A percentile compares a stretch with the other conserved stretches of the same genome.
phyloP scores from a whole-genome alignment of 2,797 vertebrate genomes.

The Taeniopygia guttata region DNA sequence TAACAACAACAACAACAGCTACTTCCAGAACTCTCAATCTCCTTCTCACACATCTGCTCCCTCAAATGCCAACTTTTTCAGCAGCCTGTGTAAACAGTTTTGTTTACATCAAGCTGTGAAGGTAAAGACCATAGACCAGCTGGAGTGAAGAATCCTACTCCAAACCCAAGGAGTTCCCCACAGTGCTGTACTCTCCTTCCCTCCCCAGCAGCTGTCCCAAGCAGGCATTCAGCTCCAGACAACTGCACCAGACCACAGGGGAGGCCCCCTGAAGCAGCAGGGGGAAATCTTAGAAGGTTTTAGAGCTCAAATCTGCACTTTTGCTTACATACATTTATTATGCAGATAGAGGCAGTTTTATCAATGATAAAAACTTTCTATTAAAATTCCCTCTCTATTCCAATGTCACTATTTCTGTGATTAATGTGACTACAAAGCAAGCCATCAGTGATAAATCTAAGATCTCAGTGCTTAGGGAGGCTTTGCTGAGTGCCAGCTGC shows the following conservation, averaged over 20 bases:
- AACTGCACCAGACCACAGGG: background rate
- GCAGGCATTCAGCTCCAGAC: background rate
- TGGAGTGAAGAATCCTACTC: background rate
- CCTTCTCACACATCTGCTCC: background rate
- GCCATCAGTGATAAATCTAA: background rate
- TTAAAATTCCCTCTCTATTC: background rate
- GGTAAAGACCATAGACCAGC: background rate
- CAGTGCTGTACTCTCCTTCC: background rate
- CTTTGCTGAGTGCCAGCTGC: background rate
- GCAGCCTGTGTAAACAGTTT: slow-evolving; percentile 29
- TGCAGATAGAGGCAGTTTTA: background rate
- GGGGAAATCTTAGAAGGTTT: background rate
- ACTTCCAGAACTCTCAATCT: background rate
- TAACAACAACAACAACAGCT: background rate
- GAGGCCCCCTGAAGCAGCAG: background rate
- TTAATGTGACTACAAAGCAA: background rate
- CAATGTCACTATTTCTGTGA: background rate
- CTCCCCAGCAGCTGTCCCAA: background rate
- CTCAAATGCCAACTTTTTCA: slow-evolving; percentile 4
- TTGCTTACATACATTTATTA: background rate
- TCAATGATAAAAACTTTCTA: background rate
- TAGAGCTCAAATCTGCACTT: background rate
- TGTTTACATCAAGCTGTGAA: slow-evolving; percentile 44
- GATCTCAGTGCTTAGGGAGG: background rate
- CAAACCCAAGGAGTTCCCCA: background rate